Percentiles rank a stretch among this genome's conserved stretches.
Evolutionary conservation across 2,113 vertebrate genomes (phyloP).

Genomic region (Alouatta palliata): DNA sequence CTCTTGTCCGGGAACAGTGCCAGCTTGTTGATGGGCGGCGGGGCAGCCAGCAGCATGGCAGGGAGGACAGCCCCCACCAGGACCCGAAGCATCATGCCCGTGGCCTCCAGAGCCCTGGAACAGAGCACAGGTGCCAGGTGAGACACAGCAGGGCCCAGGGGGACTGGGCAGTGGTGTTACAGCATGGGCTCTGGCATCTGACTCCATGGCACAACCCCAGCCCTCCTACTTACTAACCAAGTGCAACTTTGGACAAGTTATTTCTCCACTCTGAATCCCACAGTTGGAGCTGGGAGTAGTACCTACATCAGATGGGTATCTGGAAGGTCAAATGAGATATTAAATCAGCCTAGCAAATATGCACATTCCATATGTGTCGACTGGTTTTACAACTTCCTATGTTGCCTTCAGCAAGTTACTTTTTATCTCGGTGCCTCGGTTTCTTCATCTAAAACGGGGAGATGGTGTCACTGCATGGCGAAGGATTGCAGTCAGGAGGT

Average conservation of each 20-base stretch:
- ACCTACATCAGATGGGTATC: accelerated
- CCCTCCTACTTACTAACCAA: not conserved
- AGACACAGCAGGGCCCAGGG: not conserved
- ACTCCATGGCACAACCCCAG: not conserved
- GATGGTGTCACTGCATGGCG: accelerated
- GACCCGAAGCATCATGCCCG: constrained; percentile 83
- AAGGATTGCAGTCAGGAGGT: accelerated
- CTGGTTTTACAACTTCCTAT: not conserved
- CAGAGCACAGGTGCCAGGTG: not conserved
- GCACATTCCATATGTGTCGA: not conserved
- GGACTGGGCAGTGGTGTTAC: accelerated
- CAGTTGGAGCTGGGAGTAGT: not conserved
- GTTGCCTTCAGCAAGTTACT: not conserved
- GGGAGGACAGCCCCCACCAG: constrained; percentile 86
- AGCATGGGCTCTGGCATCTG: no score
- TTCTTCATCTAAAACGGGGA: not conserved
- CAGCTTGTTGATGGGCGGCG: constrained; percentile 96
- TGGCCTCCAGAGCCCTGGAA: constrained; percentile 78
- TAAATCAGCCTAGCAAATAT: not conserved
- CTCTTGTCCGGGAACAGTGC: constrained; percentile 99
- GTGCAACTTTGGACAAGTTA: not conserved
- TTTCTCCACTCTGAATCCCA: not conserved
- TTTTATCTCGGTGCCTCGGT: not conserved
- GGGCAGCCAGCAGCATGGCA: constrained; percentile 88
- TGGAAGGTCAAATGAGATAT: not conserved